phyloP scores from a whole-genome alignment of 2,113 vertebrate species.

The Piaya cayana region DNA sequence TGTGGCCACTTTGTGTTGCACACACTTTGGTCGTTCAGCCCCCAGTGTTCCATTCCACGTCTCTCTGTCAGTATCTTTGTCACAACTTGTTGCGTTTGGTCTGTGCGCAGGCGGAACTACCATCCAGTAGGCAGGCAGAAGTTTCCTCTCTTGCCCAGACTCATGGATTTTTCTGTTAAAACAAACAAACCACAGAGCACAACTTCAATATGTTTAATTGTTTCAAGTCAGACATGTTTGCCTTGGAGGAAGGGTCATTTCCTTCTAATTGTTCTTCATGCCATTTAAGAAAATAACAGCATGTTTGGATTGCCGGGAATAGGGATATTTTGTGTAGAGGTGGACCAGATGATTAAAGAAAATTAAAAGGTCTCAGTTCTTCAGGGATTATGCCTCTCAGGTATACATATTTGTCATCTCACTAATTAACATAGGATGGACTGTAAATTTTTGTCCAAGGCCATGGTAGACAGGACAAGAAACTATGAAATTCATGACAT shows the following conservation, averaged over 20 bases:
- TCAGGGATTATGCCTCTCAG: background rate
- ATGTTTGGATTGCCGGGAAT: fast-evolving
- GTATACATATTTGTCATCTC: background rate
- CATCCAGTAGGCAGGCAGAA: conserved; percentile 54
- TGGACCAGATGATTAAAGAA: background rate
- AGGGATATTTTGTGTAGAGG: background rate
- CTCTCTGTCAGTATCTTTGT: background rate
- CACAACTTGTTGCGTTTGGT: background rate
- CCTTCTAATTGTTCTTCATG: background rate
- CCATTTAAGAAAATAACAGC: background rate
- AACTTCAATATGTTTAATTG: background rate
- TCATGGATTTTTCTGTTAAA: conserved; percentile 70
- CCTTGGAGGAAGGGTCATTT: background rate
- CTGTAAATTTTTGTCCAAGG: background rate
- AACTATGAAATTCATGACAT: background rate
- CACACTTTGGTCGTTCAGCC: background rate
- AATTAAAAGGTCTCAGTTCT: background rate
- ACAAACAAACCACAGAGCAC: background rate
- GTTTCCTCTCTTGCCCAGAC: conserved; percentile 35
- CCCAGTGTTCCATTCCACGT: background rate
- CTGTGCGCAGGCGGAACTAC: background rate
- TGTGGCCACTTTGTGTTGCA: background rate
- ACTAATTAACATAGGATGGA: background rate
- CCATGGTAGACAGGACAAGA: background rate
- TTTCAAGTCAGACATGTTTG: background rate